Base-by-base conservation (phyloP, 2,888 invertebrate genomes). In the Drosophila ezoana region DNA sequence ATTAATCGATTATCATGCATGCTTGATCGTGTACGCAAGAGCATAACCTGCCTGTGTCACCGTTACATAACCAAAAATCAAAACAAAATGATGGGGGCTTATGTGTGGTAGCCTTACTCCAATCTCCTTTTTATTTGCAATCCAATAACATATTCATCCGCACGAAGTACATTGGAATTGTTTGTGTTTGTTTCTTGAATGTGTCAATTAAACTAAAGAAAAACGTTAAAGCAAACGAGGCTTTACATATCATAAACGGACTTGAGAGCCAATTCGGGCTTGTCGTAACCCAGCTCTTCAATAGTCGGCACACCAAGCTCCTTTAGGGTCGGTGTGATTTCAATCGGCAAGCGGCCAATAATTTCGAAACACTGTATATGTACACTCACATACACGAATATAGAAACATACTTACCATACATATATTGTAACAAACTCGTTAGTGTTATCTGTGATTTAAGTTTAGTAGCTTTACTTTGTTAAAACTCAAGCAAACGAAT, bases 251-350 rank as follows among this genome's bases (percentile, higher is more conserved):
- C 95, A 90, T 94, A 96, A 62, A 96, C 95, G 88, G 94, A 94
- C 87, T 95, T 93, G 78, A 98, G 93, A 70, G 97, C 97, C 92
- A 99, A 93, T 93, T 99, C 99, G 63, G 99, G 99, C 93, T 98
- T 96, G 93, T 99, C 98, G 90, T 97, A 99, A 70, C 99, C 99
- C 89, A 99, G 94, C 91, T 99, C 98, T 92, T 99, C 99, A 0
- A 97, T 97, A 33, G 99, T 98, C 59, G 95, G 95, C 81, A 99
- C 95, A 48, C 99, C 99, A 65, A 99, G 93, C 93, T 99, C 98
- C 43, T 95, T 95, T 65, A 99, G 94, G 3, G 98, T 98, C 35
- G 99, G 99, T 89, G 95, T 88, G 38, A 76, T 81, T 80, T 83
- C 56, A 66, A 32, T 14, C 47, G 51, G 49, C 57, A 54, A 53